Conservation (phyloP, 2,888 invertebrate species). For the Callimorpha dominula region DNA sequence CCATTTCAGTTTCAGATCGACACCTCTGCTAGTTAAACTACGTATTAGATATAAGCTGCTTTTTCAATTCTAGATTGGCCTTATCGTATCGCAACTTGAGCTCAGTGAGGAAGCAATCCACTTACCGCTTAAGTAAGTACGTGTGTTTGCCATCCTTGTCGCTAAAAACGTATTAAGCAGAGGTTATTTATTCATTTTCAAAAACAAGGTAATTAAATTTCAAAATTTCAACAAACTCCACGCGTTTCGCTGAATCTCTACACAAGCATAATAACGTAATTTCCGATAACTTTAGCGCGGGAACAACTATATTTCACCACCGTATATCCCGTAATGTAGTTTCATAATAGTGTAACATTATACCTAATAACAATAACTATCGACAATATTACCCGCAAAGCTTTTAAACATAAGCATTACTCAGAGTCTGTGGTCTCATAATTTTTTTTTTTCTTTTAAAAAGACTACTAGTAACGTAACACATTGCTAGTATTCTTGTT, state of each 20-base stretch:
- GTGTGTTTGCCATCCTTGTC: neutral
- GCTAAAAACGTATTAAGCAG: neutral
- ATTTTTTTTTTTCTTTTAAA: no score
- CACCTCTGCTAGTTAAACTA: no score
- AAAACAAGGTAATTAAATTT: neutral
- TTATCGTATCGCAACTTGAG: neutral
- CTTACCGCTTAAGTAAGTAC: neutral
- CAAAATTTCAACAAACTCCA: neutral
- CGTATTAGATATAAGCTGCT: no score
- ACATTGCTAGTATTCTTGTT: no score
- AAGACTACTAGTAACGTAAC: no score
- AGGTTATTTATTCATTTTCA: neutral
- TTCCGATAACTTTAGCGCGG: slow-evolving; percentile 23
- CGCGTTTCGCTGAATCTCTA: slow-evolving; percentile 4
- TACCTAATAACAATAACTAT: slow-evolving; percentile 74
- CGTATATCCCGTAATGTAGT: slow-evolving; percentile 51
- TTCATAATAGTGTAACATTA: slow-evolving; percentile 61
- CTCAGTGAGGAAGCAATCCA: neutral
- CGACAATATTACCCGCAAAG: slow-evolving; percentile 71
- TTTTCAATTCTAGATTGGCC: no score
- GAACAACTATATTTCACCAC: slow-evolving; percentile 42
- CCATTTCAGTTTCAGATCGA: no score
- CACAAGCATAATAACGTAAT: slow-evolving; percentile 25
- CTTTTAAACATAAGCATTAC: slow-evolving; percentile 72
- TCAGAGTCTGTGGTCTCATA: slow-evolving; percentile 57